Evolutionary conservation across 2,797 vertebrate species (phyloP).

Genomic region (Propithecus perrieri): DNA sequence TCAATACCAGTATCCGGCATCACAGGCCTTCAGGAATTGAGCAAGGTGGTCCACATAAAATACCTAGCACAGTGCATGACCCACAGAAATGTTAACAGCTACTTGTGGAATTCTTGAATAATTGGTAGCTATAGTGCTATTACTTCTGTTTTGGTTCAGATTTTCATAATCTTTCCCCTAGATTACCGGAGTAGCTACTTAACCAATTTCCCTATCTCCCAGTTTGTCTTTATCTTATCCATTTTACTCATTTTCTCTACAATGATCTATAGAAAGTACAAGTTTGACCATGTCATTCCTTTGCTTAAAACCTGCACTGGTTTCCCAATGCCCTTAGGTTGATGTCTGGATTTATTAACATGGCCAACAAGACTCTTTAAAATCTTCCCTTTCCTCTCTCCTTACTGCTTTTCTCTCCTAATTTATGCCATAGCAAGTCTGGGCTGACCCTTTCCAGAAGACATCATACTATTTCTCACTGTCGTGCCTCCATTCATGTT

Average conservation of each 20-base stretch:
- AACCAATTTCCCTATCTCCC: not conserved
- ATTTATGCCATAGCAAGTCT: not conserved
- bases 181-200: not conserved
- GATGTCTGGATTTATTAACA: not conserved
- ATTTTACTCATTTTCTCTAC: not conserved
- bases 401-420: not conserved
- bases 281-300: not conserved
- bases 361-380: not conserved
- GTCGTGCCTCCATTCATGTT: too few relatives aligned
- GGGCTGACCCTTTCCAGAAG: not conserved
- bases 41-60: not conserved
- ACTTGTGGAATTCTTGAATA: not conserved
- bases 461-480: not conserved
- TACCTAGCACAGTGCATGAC: not conserved
- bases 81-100: not conserved
- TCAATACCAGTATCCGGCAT: not conserved
- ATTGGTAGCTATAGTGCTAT: not conserved
- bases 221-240: not conserved
- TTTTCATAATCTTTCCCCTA: not conserved
- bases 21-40: not conserved
- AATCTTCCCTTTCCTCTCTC: not conserved
- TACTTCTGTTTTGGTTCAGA: not conserved
- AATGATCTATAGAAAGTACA: not conserved
- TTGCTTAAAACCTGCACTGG: not conserved
- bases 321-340: not conserved